Evolutionary conservation across 2,113 vertebrate species (phyloP).

Genomic region (Sapajus apella): DNA sequence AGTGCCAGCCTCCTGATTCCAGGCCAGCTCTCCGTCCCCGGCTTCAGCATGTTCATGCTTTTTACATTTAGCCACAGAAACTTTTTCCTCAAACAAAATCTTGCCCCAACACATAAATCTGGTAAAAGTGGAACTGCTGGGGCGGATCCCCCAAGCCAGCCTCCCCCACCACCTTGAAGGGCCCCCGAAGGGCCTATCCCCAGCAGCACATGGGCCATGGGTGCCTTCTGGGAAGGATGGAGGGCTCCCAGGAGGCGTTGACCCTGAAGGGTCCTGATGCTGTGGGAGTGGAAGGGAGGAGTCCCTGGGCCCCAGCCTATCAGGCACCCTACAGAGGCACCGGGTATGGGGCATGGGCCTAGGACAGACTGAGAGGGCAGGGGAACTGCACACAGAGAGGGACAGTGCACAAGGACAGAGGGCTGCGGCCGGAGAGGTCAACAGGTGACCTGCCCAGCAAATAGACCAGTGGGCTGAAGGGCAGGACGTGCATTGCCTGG

Average conservation of each 20-base stretch:
- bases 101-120: background rate
- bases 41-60: no score
- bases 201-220: background rate
- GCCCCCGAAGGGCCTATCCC: no score
- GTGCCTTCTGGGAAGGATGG: fast-evolving
- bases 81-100: background rate
- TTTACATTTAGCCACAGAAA: background rate
- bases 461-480: no score
- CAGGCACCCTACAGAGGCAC: background rate
- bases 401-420: background rate
- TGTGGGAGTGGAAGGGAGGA: no score
- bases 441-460: no score
- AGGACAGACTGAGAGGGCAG: background rate
- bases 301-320: fast-evolving
- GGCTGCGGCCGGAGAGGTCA: background rate
- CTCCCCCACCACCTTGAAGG: no score
- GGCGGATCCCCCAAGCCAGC: no score
- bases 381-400: background rate
- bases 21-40: fast-evolving
- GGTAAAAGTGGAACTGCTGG: fast-evolving
- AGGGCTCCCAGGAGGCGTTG: background rate
- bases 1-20: background rate
- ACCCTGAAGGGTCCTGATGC: background rate
- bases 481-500: no score
- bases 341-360: fast-evolving